These are phyloP conservation scores for Poeciliopsis gracilis DNA, from an alignment of 2,797 vertebrate genomes.

Conservation along the genomic window DNA sequence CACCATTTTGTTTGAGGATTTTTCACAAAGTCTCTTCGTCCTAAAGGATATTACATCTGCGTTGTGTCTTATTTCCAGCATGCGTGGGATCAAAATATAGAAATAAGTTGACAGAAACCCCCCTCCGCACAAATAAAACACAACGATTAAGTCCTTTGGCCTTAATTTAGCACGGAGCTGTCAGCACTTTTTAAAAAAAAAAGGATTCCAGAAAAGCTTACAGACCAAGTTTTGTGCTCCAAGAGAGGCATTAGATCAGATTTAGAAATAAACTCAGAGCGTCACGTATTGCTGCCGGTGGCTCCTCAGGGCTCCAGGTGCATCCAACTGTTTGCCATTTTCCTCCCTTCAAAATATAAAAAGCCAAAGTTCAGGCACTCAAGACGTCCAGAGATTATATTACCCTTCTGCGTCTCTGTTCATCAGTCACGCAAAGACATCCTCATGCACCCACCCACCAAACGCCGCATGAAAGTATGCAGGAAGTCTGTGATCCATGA, in stretches of 20 bases:
- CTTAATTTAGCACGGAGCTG: constrained; percentile 66
- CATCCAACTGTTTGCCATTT: constrained; percentile 66
- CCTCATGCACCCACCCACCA: constrained; percentile 19
- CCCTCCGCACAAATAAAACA: neutral
- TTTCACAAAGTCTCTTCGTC: neutral
- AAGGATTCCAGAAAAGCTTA: constrained; percentile 39
- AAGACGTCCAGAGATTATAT: constrained; percentile 63
- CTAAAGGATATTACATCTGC: neutral
- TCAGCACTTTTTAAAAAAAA: constrained; percentile 63
- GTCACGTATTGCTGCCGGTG: constrained; percentile 18
- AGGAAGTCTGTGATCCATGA: constrained; percentile 77
- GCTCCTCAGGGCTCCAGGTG: constrained; percentile 65
- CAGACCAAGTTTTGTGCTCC: constrained; percentile 40
- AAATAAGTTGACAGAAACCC: neutral
- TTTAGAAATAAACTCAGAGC: constrained; percentile 14
- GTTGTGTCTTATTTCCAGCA: neutral
- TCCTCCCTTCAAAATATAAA: constrained; percentile 62
- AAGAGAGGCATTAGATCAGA: constrained; percentile 41
- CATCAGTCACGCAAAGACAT: constrained; percentile 54
- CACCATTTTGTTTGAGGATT: neutral
- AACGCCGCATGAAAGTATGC: constrained; percentile 50
- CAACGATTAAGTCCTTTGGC: neutral
- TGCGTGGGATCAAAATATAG: neutral
- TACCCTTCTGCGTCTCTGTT: constrained; percentile 53
- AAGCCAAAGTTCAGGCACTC: constrained; percentile 49